A percentile compares a stretch with the other conserved stretches of the same genome.
Conservation (phyloP, 2,797 vertebrate genomes). For the Xiphorhynchus erythropygius region DNA sequence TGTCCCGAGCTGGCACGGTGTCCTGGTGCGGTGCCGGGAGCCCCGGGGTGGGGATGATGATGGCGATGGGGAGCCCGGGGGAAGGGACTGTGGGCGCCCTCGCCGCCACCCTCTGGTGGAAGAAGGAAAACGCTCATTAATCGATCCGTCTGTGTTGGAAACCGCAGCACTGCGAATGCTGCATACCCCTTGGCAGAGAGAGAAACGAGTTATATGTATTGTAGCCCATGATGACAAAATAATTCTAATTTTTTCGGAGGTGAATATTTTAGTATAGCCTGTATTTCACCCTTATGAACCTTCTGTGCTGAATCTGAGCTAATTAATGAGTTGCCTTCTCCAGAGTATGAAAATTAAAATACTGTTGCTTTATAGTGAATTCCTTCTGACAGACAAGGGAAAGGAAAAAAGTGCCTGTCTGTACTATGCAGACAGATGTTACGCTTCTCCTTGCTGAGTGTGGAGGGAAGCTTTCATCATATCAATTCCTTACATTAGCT, state of each 20-base stretch:
- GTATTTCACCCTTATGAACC: not conserved
- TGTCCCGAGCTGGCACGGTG: not conserved
- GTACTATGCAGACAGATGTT: not conserved
- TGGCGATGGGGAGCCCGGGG: too few relatives aligned
- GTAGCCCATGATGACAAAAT: not conserved
- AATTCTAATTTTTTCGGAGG: not conserved
- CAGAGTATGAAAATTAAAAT: not conserved
- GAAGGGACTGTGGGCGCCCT: not conserved
- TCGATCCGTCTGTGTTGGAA: fast-evolving
- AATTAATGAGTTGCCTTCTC: not conserved
- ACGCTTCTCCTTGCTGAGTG: not conserved
- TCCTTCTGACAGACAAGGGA: not conserved
- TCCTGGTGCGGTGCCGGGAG: too few relatives aligned
- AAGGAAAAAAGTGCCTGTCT: not conserved
- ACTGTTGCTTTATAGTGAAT: not conserved
- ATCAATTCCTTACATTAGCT: too few relatives aligned
- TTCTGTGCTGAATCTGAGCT: not conserved
- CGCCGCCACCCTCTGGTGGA: fast-evolving
- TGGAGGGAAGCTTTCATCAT: too few relatives aligned
- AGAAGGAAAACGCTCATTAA: not conserved
- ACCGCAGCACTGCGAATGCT: not conserved
- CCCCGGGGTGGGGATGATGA: too few relatives aligned
- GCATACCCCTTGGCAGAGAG: not conserved
- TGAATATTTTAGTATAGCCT: not conserved
- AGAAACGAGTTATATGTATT: fast-evolving